These are phyloP conservation scores for Pampus argenteus DNA, from an alignment of 2,797 vertebrate genomes.

Conservation along the genomic window DNA sequence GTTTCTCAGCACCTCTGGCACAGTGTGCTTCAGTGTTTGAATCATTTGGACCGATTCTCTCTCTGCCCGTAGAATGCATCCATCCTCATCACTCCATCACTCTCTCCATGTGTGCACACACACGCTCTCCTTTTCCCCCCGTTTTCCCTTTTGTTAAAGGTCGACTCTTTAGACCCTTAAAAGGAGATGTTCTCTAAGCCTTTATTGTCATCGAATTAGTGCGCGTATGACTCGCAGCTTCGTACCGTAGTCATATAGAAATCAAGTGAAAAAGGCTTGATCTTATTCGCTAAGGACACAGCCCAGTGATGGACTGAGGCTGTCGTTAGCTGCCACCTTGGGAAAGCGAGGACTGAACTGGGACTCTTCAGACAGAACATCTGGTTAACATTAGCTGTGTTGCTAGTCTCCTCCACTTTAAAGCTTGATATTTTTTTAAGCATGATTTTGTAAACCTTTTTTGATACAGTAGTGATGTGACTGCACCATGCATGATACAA, in stretches of 20 bases:
- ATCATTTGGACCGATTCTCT: constrained; percentile 25
- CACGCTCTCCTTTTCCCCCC: constrained; percentile 28
- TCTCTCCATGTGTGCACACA: constrained; percentile 39
- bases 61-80: constrained; percentile 24
- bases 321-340: constrained; percentile 64
- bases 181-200: constrained; percentile 72
- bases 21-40: constrained; percentile 16
- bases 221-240: constrained; percentile 67
- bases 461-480: constrained; percentile 10
- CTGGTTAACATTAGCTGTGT: constrained; percentile 71
- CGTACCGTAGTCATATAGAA: constrained; percentile 48
- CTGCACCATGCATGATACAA: constrained; percentile 7
- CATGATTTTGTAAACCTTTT: constrained; percentile 27
- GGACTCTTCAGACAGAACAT: constrained; percentile 68
- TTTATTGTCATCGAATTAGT: constrained; percentile 59
- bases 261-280: constrained; percentile 40
- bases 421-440: constrained; percentile 38
- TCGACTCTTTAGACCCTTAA: constrained; percentile 67
- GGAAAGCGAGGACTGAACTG: constrained; percentile 42
- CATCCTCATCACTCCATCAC: constrained; percentile 47
- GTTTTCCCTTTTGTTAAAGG: constrained; percentile 33
- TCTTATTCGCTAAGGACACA: constrained; percentile 53
- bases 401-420: constrained; percentile 43
- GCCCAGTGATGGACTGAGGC: constrained; percentile 27
- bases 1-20: constrained; percentile 33